A percentile compares a stretch with the other conserved stretches of the same genome.
These are phyloP conservation scores for Gymnocheta viridis DNA, from an alignment of 2,888 invertebrate genomes.

Conservation along the genomic window DNA sequence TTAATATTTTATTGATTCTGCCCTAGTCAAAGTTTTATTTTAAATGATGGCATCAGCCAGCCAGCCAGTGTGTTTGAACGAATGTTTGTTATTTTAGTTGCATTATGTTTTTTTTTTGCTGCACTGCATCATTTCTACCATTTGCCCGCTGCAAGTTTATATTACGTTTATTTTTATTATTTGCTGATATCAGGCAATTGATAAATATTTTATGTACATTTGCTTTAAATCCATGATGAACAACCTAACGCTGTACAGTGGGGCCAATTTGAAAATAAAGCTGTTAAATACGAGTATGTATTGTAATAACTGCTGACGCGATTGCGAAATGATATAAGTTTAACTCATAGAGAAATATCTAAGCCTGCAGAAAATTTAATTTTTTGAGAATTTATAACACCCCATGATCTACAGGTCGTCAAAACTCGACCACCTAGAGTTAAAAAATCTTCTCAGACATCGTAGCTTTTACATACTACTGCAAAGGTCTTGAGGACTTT, in stretches of 20 bases:
- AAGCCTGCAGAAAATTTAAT: no score
- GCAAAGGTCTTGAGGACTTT: no score
- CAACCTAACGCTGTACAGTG: background rate
- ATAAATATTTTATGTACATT: slow-evolving; percentile 74
- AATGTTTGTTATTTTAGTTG: slow-evolving; percentile 47
- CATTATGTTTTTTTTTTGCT: slow-evolving; percentile 29
- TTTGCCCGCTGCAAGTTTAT: slow-evolving; percentile 57
- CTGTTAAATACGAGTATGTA: no score
- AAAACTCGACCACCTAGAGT: no score
- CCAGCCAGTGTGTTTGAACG: slow-evolving; percentile 38
- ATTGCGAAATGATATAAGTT: no score
- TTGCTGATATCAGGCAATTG: slow-evolving; percentile 74
- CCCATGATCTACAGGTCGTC: no score
- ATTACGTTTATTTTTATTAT: slow-evolving; percentile 69
- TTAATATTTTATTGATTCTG: slow-evolving; percentile 77
- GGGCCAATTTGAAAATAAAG: no score
- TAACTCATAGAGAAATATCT: no score
- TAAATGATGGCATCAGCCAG: slow-evolving; percentile 68
- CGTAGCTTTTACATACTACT: no score
- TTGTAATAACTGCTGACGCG: no score
- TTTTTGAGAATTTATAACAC: no score
- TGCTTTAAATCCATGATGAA: slow-evolving; percentile 20
- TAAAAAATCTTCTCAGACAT: no score
- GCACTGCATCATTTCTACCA: slow-evolving; percentile 33
- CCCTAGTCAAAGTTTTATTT: slow-evolving; percentile 68